These are phyloP conservation scores for Julus scandinavius DNA, from an alignment of 2,888 invertebrate genomes.

Conservation along the genomic window DNA sequence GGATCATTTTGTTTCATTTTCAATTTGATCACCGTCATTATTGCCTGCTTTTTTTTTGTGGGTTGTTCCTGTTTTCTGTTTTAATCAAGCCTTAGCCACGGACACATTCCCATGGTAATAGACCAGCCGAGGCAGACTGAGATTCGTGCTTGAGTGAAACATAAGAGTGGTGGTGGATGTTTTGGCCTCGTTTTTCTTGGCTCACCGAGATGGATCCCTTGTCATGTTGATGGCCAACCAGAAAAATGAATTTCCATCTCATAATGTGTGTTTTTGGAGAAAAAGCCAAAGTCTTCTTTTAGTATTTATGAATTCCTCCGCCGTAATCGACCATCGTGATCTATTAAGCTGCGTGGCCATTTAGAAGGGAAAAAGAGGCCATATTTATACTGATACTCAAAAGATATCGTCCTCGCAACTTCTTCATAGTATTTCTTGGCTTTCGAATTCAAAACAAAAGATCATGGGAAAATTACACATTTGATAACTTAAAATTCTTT, in stretches of 20 bases:
- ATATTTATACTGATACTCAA: constrained; percentile 6
- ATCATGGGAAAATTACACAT: background rate
- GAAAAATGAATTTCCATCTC: constrained; percentile 38
- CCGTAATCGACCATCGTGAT: constrained; percentile 33
- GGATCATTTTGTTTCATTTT: background rate
- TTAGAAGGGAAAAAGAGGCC: background rate
- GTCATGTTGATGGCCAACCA: constrained; percentile 34
- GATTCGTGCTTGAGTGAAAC: background rate
- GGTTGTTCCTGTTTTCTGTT: background rate
- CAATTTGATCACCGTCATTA: background rate
- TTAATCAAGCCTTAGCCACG: background rate
- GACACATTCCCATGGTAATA: background rate
- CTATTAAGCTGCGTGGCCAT: constrained; percentile 32
- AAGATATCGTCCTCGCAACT: background rate
- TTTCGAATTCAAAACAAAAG: background rate
- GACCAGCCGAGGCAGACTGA: background rate
- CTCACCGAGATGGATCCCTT: constrained; percentile 18
- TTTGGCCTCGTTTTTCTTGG: constrained; percentile 10
- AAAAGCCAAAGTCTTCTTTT: constrained; percentile 35
- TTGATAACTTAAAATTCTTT: too few species aligned
- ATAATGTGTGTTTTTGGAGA: background rate
- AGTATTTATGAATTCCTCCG: constrained; percentile 41
- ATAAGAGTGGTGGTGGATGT: background rate
- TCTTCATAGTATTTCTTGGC: background rate
- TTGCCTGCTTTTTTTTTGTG: background rate